Evolutionary conservation across 2,797 vertebrate species (phyloP), one percentile per base, ranked within the genome.

Genomic region (Lutjanus campechanus): DNA sequence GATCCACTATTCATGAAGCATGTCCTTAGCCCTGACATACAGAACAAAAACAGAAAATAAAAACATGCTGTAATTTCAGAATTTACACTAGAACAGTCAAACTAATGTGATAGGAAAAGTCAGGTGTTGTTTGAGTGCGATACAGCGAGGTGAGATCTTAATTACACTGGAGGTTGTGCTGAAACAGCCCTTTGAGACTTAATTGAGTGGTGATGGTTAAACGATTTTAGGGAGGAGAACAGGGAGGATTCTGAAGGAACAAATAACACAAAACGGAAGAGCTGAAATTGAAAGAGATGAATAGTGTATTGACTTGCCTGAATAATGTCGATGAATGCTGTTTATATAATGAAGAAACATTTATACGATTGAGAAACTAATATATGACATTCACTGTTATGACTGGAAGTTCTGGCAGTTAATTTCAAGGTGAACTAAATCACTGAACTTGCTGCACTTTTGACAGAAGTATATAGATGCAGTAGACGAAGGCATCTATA

Each of bases 151-250:
- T 61, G n/a, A 60, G 59, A 40, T 49, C 56, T 53, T 41, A 9
- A 75, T 81, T 53, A 29, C 22, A 51, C 19, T 13, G 1, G 19
- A 55, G 10, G 61, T 40, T 67, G 44, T 40, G 61, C 19, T 71
- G 43, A 76, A 71, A 85, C 13, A 65, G 49, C n/a, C 53, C 51
- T 50, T 50, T 58, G 11, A 71, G 36, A 67, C 47, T 71, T 65
- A 74, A 79, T 72, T 74, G 36, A 77, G 76, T 64, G 69, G 17
- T 64, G 53, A 81, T 20, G 53, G 63, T 68, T 74, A 69, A 77
- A 65, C 10, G 2, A 69, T 79, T 79, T 66, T 29, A 4, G 51
- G 71, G 56, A 65, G 49, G 74, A 56, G 49, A 73, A 69, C 1
- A 10, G n/a, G 36, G 62, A 43, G 22, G 47, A 36, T 36, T 49